Percentiles rank a stretch among this genome's conserved stretches.
These are phyloP conservation scores for Hypomecis punctinalis DNA, from an alignment of 2,888 invertebrate genomes.

Conservation along the genomic window DNA sequence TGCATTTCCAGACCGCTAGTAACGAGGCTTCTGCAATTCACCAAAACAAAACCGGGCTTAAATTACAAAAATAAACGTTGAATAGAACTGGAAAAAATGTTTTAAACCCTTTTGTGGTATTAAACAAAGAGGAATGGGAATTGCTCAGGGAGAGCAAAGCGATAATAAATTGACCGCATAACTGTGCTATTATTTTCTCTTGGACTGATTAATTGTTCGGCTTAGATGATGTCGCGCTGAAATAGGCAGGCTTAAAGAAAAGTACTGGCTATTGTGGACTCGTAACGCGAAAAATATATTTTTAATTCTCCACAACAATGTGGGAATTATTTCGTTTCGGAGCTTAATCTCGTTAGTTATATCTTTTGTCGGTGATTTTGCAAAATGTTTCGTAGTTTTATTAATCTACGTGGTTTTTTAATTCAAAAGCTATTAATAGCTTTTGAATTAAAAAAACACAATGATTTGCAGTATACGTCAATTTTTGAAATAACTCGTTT, in stretches of 20 bases:
- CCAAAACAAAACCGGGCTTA: slow-evolving; percentile 40
- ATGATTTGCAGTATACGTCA: no score
- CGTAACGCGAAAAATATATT: no score
- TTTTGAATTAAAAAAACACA: no score
- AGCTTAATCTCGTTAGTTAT: no score
- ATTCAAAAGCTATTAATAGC: no score
- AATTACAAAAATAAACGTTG: slow-evolving; percentile 41
- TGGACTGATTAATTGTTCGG: slow-evolving; percentile 56
- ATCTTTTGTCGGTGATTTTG: no score
- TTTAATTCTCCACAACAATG: no score
- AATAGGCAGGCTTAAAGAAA: slow-evolving; percentile 23
- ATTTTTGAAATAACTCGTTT: no score
- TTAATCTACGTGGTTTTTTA: no score
- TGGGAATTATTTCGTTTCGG: no score
- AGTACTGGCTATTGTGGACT: slow-evolving; percentile 11
- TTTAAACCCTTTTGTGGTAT: slow-evolving; percentile 58
- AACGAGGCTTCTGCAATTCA: slow-evolving; percentile 35
- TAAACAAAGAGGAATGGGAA: slow-evolving; percentile 59
- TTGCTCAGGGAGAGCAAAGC: slow-evolving; percentile 54
- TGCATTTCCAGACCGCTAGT: slow-evolving; percentile 36
- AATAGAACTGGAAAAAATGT: slow-evolving; percentile 47
- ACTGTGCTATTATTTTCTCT: slow-evolving; percentile 56
- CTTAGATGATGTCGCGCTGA: slow-evolving; percentile 45
- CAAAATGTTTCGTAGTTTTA: no score
- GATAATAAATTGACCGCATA: slow-evolving; percentile 63